Base-by-base conservation (phyloP, 2,113 vertebrate genomes). In the Nesogale talazaci region DNA sequence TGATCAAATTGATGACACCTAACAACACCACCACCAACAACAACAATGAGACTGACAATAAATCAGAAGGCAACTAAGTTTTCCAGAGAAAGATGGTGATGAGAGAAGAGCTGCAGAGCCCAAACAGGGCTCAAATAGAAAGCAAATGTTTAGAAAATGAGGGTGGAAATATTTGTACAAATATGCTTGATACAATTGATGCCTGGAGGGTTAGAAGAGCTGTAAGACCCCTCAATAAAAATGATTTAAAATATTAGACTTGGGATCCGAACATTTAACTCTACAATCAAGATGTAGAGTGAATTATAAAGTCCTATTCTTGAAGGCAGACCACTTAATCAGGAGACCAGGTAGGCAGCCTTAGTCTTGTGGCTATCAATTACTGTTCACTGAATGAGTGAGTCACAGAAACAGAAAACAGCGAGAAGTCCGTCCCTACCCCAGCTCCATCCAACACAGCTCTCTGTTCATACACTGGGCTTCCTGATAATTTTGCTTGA, bases 61-160 rank as follows among this genome's bases (percentile, higher is more conserved):
- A 75, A 7, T 8, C 8, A 93, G 19, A 56, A 93, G 76, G 89
- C 17, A 34, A 81, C 1, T 84, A 31, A 72, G 74, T 34, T 10
- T 83, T 89, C 86, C 81, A 89, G 56, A 31, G 80, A 88, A 91
- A 9, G 29, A 15, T 25, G n/a, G 27, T 76, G 46, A 77, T 80
- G 27, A 34, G 80, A 20, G 3, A 4, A 61, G 59, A 61, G 19
- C 59, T 61, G 59, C 19, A 12, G 46, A 52, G 46, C 10, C 46
- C 2, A 52, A 12, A 52, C 46, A 52, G 14, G 46, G 46, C 2
- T 12, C 14, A 9, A 52, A 52, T 52, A 52, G 46, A 52, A 52
- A 52, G 46, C 14, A 52, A 52, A 11, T 52, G 46, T 52, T 52
- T 52, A 52, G 46, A 52, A 52, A 52, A 52, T 52, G 46, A 8